These are phyloP conservation scores for Hoplostethus atlanticus DNA, from an alignment of 2,797 vertebrate species.

Conservation along the genomic window DNA sequence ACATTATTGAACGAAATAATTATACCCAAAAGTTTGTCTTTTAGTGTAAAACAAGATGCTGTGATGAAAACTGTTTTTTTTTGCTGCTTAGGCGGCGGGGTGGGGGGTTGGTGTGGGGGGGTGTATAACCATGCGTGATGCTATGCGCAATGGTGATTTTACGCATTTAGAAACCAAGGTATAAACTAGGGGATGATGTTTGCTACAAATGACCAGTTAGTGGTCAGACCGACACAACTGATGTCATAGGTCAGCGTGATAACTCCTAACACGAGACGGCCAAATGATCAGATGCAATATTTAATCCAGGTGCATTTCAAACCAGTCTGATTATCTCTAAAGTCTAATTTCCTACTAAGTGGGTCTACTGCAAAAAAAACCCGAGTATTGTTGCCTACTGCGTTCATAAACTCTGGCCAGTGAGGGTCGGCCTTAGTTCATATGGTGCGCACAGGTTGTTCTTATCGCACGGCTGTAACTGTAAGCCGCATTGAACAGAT, in stretches of 20 bases:
- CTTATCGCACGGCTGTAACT: slow-evolving; percentile 79
- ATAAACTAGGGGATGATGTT: slow-evolving; percentile 54
- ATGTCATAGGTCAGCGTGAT: slow-evolving; percentile 77
- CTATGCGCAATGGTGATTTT: slow-evolving; percentile 48
- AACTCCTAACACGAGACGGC: slow-evolving; percentile 60
- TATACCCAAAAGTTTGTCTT: slow-evolving; percentile 3
- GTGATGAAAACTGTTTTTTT: slow-evolving; percentile 17
- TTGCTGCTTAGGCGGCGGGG: background rate
- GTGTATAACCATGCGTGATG: slow-evolving; percentile 7
- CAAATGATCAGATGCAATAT: slow-evolving; percentile 31
- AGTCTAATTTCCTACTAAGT: slow-evolving; percentile 36
- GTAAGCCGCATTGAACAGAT: slow-evolving; percentile 94
- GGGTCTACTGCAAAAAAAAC: background rate
- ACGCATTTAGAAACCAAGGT: slow-evolving; percentile 46
- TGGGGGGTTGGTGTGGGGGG: no score
- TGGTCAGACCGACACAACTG: slow-evolving; percentile 69
- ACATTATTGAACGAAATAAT: no score
- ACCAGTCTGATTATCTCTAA: slow-evolving; percentile 6
- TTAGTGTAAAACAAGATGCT: background rate
- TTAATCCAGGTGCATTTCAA: slow-evolving; percentile 34
- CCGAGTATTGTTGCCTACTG: slow-evolving; percentile 67
- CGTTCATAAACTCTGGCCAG: slow-evolving; percentile 34
- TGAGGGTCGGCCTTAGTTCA: slow-evolving; percentile 65
- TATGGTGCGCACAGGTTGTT: slow-evolving; percentile 78
- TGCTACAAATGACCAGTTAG: slow-evolving; percentile 71